Evolutionary conservation across 2,888 invertebrate genomes (phyloP).

Genomic region (Drosophila yooni): DNA sequence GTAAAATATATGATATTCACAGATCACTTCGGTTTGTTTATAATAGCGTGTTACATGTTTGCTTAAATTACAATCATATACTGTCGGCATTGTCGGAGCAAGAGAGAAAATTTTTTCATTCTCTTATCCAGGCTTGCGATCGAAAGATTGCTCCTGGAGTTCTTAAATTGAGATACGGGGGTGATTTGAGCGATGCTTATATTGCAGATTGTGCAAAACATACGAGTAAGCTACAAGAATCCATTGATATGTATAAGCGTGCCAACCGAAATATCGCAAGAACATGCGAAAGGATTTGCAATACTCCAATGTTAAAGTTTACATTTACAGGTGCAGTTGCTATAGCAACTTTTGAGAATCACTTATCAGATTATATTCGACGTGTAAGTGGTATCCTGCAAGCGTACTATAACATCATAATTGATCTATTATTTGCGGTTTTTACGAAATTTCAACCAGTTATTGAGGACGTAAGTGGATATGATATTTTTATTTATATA

Average conservation of each 20-base stretch:
- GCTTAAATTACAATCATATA: constrained; percentile 84
- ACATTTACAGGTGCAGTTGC: constrained; percentile 88
- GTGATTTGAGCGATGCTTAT: constrained; percentile 88
- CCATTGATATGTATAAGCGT: constrained; percentile 92
- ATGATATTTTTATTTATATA: no score
- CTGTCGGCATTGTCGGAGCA: constrained; percentile 90
- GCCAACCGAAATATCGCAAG: constrained; percentile 90
- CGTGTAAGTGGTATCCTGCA: constrained; percentile 86
- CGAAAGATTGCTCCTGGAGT: constrained; percentile 91
- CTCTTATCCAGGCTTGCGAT: constrained; percentile 88
- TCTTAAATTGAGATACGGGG: constrained; percentile 90
- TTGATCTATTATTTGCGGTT: constrained; percentile 89
- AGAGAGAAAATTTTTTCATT: constrained; percentile 91
- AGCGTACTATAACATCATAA: constrained; percentile 88
- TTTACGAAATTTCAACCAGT: constrained; percentile 90
- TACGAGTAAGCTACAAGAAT: constrained; percentile 89
- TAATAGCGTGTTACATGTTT: constrained; percentile 90
- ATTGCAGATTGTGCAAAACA: constrained; percentile 68
- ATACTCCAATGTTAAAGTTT: constrained; percentile 88
- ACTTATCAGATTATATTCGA: constrained; percentile 86
- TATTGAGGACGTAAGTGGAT: constrained; percentile 86
- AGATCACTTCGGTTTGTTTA: constrained; percentile 88
- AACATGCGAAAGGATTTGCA: constrained; percentile 90
- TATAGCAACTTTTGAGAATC: constrained; percentile 86
- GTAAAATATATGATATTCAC: constrained; percentile 88